Evolutionary conservation across 2,797 vertebrate genomes (phyloP).

Genomic region (Poecile montanus): DNA sequence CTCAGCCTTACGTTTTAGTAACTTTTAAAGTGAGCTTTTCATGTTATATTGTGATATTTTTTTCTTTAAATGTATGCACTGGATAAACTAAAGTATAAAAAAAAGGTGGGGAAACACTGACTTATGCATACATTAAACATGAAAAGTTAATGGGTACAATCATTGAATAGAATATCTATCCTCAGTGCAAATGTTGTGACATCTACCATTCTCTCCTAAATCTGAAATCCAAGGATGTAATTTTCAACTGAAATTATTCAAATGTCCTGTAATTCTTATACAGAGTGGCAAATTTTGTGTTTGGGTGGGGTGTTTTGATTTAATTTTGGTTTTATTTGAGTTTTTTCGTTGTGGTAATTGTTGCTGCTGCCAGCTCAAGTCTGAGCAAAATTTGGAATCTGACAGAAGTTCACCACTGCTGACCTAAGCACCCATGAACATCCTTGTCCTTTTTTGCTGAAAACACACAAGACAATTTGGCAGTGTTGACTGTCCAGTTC

Average conservation of each 20-base stretch:
- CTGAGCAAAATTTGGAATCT: not conserved
- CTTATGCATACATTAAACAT: not conserved
- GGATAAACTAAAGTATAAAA: not conserved
- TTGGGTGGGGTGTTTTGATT: not conserved
- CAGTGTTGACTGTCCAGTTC: not conserved
- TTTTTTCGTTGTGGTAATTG: not conserved
- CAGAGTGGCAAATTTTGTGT: fast-evolving
- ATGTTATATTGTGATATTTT: not conserved
- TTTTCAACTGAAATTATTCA: not conserved
- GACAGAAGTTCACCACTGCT: not conserved
- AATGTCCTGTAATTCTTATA: not conserved
- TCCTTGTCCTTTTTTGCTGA: not conserved
- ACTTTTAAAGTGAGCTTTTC: not conserved
- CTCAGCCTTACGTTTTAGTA: not conserved
- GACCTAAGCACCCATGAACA: not conserved
- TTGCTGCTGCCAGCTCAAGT: not conserved
- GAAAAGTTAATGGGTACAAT: not conserved
- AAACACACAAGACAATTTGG: not conserved
- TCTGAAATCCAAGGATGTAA: not conserved
- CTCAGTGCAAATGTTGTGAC: not conserved
- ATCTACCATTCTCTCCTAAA: not conserved
- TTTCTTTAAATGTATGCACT: not conserved
- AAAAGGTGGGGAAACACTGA: fast-evolving
- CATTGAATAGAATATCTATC: not conserved
- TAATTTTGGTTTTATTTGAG: not conserved